These are phyloP conservation scores for Trachelus tabidus DNA, from an alignment of 2,888 invertebrate genomes.

Conservation along the genomic window DNA sequence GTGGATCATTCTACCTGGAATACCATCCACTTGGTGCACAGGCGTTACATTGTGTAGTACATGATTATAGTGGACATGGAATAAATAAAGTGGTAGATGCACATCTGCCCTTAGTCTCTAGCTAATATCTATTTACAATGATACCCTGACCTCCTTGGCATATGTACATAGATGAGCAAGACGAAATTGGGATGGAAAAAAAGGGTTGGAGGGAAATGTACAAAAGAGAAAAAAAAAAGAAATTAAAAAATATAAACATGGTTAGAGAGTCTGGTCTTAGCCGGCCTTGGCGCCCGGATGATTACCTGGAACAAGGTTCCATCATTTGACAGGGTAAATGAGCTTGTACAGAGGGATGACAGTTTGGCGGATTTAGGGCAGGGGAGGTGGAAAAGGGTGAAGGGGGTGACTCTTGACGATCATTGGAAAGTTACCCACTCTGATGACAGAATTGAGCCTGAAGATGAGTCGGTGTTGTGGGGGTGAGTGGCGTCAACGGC, in stretches of 20 bases:
- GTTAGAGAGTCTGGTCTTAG: neutral
- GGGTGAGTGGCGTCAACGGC: constrained; percentile 54
- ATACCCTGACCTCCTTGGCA: neutral
- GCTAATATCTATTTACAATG: neutral
- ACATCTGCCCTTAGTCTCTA: neutral
- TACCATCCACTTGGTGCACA: neutral
- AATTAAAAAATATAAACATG: neutral
- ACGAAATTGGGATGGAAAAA: neutral
- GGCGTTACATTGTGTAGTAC: neutral
- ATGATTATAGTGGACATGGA: neutral
- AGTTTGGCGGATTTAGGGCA: neutral
- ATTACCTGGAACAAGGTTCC: neutral
- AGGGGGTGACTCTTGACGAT: neutral
- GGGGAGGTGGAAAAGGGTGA: no score
- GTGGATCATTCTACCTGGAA: neutral
- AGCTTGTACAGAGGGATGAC: neutral
- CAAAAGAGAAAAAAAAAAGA: neutral
- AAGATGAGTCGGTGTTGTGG: constrained; percentile 55
- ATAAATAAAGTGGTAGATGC: neutral
- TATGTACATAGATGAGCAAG: neutral
- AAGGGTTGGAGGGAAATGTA: neutral
- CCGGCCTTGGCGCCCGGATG: neutral
- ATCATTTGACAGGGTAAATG: neutral
- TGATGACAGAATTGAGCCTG: constrained; percentile 57
- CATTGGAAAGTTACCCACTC: constrained; percentile 37